Base-by-base conservation (phyloP, 1,140 invertebrate species). In the Pollicipes pollicipes region DNA sequence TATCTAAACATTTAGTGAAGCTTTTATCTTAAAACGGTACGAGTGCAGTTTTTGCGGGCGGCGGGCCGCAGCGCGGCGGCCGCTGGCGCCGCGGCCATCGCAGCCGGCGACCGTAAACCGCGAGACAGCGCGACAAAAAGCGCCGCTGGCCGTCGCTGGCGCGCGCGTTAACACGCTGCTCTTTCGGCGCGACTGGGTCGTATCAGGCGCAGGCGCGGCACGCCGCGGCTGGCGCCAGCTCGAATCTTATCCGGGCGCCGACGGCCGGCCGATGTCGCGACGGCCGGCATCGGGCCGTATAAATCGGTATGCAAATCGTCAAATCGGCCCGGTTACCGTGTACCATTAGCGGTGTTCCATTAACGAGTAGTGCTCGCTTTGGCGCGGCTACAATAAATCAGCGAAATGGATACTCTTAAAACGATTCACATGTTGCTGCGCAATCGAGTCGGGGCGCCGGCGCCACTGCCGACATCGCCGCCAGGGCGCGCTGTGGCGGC, bases 371-470 rank as follows among this genome's bases (percentile, higher is more conserved):
- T 58, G 45, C 45, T 58, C 45, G 24, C 45, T 58, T n/a, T 58
- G 45, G 45, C 45, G 45, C 45, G 45, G 45, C 45, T 58, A 17
- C 45, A 58, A 58, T 58, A 58, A 58, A 58, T 58, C 45, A 58
- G 45, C 45, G 10, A 58, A 58, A 58, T 58, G 45, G 45, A 58
- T 21, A 58, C 45, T 58, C 45, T 58, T 58, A 58, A 58, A 58
- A 58, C 45, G 45, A 58, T 58, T 58, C 45, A 58, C 45, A 58
- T 58, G 45, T 58, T 58, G 45, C 45, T 58, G 45, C 45, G 45
- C 45, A 58, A 58, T 58, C 45, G 6, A 10, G 24, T 2, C 6
- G 2, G 6, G 45, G 2, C 13, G 21, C 45, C 2, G 6, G 45
- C 45, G 45, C 13, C 45, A 24, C 13, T 10, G 45, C 13, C 45